Base-by-base conservation (phyloP, 2,888 invertebrate genomes). In the Nysson spinosus region DNA sequence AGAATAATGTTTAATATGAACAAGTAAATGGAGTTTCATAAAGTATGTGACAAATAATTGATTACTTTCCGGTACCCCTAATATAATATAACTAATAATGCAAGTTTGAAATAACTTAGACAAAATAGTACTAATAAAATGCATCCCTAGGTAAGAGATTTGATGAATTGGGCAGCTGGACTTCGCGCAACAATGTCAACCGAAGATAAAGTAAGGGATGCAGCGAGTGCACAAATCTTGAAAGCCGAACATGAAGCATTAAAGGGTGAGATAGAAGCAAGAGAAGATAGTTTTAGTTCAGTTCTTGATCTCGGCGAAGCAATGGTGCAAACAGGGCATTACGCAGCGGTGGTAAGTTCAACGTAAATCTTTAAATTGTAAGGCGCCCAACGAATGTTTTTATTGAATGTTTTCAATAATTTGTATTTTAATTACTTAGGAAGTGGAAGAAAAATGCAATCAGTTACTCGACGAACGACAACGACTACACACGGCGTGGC, bases 141-240 rank as follows among this genome's bases (percentile, higher is more conserved):
- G 26, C 22, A 22, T 46, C 3, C 75, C 11, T 79, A 92, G 91
- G 93, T 93, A 0, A 91, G 98, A 71, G 97, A 97, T 88, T 90
- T 98, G 63, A 92, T 94, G 75, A 94, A 93, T 16, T 99, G 98
- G 98, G 94, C 96, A 0, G 90, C 92, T 9, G 92, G 93, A 54
- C 89, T 96, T 9, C 91, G 95, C 9, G 91, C 93, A 0, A 90
- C 94, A 16, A 92, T 96, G 89, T 91, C 91, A 64, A 92, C 94
- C 0, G 94, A 95, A 78, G 94, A 94, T 77, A 94, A 93, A 82
- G 94, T 94, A 2, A 91, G 96, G 32, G 94, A 95, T 87, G 94
- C 94, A 0, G 93, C 92, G 0, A 91, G 93, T 24, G 96, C 96
- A 9, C 96, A 96, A 82, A 91, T 92, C 0, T 89, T 95, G 67